Evolutionary conservation across 2,113 vertebrate genomes (phyloP).

Genomic region (Paramormyrops kingsleyae): DNA sequence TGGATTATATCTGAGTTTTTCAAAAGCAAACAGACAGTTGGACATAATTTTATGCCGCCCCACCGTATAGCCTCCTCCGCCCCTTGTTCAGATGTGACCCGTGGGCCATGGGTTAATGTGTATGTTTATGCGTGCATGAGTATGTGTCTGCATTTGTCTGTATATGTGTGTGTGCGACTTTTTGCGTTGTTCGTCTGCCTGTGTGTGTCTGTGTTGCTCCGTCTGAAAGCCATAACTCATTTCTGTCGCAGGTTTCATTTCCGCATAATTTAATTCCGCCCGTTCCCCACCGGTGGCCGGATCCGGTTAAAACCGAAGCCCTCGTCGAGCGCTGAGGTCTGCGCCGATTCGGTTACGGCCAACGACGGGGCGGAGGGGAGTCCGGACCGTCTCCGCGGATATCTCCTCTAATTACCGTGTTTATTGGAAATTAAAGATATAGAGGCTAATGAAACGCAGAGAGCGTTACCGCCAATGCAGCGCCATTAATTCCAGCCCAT

Average conservation of each 20-base stretch:
- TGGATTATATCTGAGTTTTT: background rate
- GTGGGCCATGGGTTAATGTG: background rate
- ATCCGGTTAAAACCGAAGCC: slow-evolving; percentile 18
- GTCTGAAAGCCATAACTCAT: slow-evolving; percentile 16
- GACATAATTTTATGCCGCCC: background rate
- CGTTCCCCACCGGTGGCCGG: background rate
- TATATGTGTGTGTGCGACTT: background rate
- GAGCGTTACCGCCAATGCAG: slow-evolving; percentile 39
- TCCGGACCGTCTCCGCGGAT: slow-evolving; percentile 59
- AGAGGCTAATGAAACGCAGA: slow-evolving; percentile 66
- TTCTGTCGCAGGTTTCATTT: slow-evolving; percentile 26
- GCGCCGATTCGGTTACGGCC: slow-evolving; percentile 62
- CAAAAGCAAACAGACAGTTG: no score
- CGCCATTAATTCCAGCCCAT: slow-evolving; percentile 16
- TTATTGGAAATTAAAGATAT: slow-evolving; percentile 76
- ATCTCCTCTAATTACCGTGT: slow-evolving; percentile 65
- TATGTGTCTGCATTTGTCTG: background rate
- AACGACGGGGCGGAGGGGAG: slow-evolving; percentile 53
- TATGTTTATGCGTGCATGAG: background rate
- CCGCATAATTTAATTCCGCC: slow-evolving; percentile 22
- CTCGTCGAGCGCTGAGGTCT: background rate
- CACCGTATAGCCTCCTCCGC: no score
- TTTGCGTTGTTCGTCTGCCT: background rate
- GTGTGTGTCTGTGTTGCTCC: background rate
- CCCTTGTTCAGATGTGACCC: background rate